A percentile compares a stretch with the other conserved stretches of the same genome.
Conservation (phyloP, 2,113 vertebrate species). For the Siniperca knerii region DNA sequence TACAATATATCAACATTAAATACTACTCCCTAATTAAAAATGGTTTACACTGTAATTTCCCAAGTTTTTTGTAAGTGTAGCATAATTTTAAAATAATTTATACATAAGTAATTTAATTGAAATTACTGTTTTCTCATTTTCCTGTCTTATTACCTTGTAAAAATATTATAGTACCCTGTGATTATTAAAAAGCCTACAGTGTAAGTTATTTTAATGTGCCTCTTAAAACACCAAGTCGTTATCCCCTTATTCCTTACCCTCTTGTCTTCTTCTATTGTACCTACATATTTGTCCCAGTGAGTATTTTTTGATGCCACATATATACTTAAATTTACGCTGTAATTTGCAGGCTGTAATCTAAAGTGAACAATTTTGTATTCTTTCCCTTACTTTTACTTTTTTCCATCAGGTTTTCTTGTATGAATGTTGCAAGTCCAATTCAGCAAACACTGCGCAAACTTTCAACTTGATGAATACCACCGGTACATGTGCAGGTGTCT, state of each 20-base stretch:
- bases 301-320: neutral
- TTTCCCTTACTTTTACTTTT: neutral
- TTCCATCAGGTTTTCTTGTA: neutral
- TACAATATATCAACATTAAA: neutral
- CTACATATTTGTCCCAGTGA: neutral
- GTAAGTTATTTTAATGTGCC: neutral
- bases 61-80: neutral
- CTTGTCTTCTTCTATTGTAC: neutral
- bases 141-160: neutral
- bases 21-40: neutral
- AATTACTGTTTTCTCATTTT: neutral
- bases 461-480: neutral
- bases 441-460: conserved; percentile 6
- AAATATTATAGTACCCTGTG: neutral
- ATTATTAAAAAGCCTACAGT: neutral
- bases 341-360: neutral
- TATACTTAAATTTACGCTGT: neutral
- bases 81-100: neutral
- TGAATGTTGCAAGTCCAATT: neutral
- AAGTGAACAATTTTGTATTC: neutral
- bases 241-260: neutral
- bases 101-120: neutral
- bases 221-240: neutral
- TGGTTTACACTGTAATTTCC: neutral
- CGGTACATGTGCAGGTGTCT: conserved; percentile 7